These are phyloP conservation scores for Phymorhynchus buccinoides DNA, from an alignment of 1,140 invertebrate species.

Conservation along the genomic window DNA sequence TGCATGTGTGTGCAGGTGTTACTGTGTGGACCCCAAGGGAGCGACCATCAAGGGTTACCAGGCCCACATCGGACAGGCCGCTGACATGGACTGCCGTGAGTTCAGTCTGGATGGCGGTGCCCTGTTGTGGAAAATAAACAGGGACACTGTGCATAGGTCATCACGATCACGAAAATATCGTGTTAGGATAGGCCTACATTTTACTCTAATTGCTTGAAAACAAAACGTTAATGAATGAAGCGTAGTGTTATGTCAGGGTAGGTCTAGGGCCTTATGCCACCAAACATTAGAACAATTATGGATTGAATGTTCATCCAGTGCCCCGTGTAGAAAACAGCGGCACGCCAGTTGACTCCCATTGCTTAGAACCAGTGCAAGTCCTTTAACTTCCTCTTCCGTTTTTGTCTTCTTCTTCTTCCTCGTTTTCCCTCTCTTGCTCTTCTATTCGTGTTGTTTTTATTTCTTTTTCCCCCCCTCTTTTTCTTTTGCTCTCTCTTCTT, in stretches of 20 bases:
- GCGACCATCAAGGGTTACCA: background rate
- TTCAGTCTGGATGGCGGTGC: background rate
- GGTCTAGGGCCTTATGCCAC: background rate
- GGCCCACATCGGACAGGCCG: slow-evolving; percentile 18
- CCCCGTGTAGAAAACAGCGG: too few relatives aligned
- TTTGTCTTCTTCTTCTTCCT: too few relatives aligned
- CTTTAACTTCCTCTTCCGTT: too few relatives aligned
- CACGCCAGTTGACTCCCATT: too few relatives aligned
- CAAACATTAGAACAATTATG: too few relatives aligned
- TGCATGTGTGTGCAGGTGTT: background rate
- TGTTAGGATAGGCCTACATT: background rate
- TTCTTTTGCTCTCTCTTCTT: too few relatives aligned
- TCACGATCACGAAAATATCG: background rate
- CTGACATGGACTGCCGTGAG: slow-evolving; percentile 29
- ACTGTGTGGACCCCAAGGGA: slow-evolving; percentile 31
- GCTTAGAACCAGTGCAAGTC: too few relatives aligned
- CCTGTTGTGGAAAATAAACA: background rate
- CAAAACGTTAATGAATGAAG: too few relatives aligned
- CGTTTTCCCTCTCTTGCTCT: too few relatives aligned
- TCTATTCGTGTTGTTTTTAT: too few relatives aligned
- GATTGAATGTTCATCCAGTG: too few relatives aligned
- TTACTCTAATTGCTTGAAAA: too few relatives aligned
- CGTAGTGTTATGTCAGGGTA: background rate
- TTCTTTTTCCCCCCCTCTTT: background rate
- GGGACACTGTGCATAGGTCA: background rate